phyloP scores from a whole-genome alignment of 1,140 invertebrate species.

The Drepana arcuata region DNA sequence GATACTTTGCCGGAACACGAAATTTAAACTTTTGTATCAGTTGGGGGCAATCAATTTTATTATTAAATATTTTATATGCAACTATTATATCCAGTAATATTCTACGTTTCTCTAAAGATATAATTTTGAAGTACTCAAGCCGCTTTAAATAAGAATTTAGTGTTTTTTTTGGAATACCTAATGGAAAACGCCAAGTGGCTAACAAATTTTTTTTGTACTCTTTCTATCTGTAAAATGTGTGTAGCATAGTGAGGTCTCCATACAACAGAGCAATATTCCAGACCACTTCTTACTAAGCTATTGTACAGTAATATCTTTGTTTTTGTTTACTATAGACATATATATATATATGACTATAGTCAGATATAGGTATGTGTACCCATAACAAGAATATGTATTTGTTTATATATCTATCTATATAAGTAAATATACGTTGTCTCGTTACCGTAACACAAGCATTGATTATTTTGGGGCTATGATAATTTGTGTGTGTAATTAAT shows the following conservation, averaged over 20 bases:
- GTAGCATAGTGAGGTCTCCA: too few species aligned
- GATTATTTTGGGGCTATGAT: too few species aligned
- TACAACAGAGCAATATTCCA: slow-evolving; percentile 15
- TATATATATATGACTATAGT: too few species aligned
- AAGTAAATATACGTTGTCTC: too few species aligned
- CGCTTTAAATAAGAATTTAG: neutral
- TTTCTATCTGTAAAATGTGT: slow-evolving; percentile 10
- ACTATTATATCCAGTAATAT: slow-evolving; percentile 5
- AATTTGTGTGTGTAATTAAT: too few species aligned
- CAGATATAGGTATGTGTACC: too few species aligned
- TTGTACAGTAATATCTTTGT: slow-evolving; percentile 12
- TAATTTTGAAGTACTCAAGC: slow-evolving; percentile 3
- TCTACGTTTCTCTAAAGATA: slow-evolving; percentile 2
- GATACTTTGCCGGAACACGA: slow-evolving; percentile 2
- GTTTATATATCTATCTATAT: too few species aligned
- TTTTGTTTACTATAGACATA: too few species aligned
- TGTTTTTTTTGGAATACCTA: neutral
- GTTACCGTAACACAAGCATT: too few species aligned
- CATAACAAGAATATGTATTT: too few species aligned
- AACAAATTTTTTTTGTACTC: slow-evolving; percentile 10
- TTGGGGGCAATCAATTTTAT: slow-evolving; percentile 7
- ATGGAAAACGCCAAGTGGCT: slow-evolving; percentile 1
- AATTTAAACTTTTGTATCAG: slow-evolving; percentile 3
- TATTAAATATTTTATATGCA: slow-evolving; percentile 10
- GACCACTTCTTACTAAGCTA: slow-evolving; percentile 7